Conservation (phyloP, 2,797 vertebrate species). For the Crypturellus tataupa region DNA sequence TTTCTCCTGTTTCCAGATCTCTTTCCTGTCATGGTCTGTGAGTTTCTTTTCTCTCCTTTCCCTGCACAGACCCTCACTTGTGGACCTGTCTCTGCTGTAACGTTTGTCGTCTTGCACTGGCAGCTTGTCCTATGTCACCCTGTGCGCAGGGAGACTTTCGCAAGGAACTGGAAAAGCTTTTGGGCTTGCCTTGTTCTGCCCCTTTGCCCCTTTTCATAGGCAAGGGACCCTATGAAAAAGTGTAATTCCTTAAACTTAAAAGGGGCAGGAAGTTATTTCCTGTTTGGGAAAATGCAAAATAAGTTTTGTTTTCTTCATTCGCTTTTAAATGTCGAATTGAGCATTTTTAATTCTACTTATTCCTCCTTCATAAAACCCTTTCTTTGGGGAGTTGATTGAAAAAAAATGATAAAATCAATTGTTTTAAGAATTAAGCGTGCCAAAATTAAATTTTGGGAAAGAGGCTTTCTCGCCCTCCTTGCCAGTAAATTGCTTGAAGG, state of each 20-base stretch:
- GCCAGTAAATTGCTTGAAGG: background rate
- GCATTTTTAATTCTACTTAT: background rate
- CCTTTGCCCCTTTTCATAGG: background rate
- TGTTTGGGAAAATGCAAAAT: background rate
- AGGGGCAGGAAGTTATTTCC: background rate
- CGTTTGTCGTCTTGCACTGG: background rate
- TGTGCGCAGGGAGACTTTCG: background rate
- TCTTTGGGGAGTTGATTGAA: background rate
- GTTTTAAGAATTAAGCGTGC: background rate
- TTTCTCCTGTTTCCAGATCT: background rate
- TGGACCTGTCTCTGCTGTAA: background rate
- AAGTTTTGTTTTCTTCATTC: background rate
- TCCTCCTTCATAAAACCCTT: background rate
- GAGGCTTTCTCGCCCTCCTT: background rate
- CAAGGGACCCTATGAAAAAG: background rate
- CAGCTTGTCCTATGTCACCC: background rate
- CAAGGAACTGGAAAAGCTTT: background rate
- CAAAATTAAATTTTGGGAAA: slow-evolving; percentile 7
- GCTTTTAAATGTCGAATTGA: background rate
- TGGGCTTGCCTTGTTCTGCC: background rate
- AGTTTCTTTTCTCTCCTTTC: background rate
- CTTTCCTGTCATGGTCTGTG: background rate
- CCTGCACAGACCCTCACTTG: background rate
- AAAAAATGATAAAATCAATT: background rate
- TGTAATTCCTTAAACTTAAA: background rate